These are phyloP conservation scores for Paradoxurus hermaphroditus DNA, from an alignment of 2,113 vertebrate species.

Conservation along the genomic window DNA sequence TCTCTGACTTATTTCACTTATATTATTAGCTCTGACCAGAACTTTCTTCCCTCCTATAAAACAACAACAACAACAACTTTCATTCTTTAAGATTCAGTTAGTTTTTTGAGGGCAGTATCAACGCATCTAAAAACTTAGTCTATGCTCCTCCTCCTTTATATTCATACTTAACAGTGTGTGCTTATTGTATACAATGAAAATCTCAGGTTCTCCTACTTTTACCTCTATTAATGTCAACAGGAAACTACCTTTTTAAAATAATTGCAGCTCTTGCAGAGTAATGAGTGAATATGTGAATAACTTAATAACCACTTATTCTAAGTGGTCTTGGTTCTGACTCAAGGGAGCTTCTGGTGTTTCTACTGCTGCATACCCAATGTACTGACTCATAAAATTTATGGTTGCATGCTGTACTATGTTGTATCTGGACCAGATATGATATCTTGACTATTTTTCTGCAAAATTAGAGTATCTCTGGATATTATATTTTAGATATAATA, in stretches of 20 bases:
- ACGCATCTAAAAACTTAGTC: neutral
- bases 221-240: neutral
- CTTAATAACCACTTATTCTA: neutral
- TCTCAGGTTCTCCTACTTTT: neutral
- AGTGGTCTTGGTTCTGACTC: neutral
- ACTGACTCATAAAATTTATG: neutral
- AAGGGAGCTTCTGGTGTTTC: neutral
- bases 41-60: neutral
- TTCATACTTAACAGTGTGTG: neutral
- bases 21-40: neutral
- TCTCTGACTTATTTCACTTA: too few species aligned
- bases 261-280: neutral
- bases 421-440: neutral
- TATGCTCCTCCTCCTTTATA: neutral
- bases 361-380: neutral
- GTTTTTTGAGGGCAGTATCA: neutral
- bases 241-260: neutral
- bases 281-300: neutral
- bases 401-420: neutral
- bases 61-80: too few species aligned
- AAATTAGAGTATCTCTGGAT: neutral
- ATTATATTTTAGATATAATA: neutral
- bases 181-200: neutral
- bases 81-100: neutral
- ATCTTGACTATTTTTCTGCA: neutral